phyloP scores from a whole-genome alignment of 2,888 invertebrate species.

The Dugesia japonica region DNA sequence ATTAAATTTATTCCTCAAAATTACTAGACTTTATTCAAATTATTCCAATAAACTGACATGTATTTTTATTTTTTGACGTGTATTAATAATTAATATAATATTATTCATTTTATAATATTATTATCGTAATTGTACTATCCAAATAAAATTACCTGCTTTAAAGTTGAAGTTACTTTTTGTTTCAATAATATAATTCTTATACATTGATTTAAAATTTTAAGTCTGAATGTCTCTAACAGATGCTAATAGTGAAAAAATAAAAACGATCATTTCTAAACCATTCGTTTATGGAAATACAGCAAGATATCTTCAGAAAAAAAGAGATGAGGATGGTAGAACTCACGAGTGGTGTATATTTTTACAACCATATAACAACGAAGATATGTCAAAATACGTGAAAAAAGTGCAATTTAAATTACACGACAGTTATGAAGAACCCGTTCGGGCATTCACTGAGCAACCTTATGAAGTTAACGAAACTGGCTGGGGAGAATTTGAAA shows the following conservation, averaged over 20 bases:
- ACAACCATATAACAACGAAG: conserved; percentile 66
- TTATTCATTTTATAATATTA: too few species aligned
- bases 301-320: conserved; percentile 79
- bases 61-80: too few species aligned
- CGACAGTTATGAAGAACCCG: conserved; percentile 84
- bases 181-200: too few species aligned
- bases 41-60: too few species aligned
- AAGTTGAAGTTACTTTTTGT: too few species aligned
- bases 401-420: conserved; percentile 90
- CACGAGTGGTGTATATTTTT: conserved; percentile 92
- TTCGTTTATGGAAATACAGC: conserved; percentile 90
- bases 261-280: conserved; percentile 62
- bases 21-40: too few species aligned
- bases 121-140: too few species aligned
- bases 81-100: too few species aligned
- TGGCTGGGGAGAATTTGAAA: conserved; percentile 98
- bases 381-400: conserved; percentile 80
- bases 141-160: too few species aligned
- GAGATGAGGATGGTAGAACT: conserved; percentile 91
- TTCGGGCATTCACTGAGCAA: conserved; percentile 76
- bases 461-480: conserved; percentile 94
- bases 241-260: neutral
- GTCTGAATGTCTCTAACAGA: too few species aligned
- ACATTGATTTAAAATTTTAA: too few species aligned
- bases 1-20: too few species aligned